phyloP scores from a whole-genome alignment of 2,888 invertebrate genomes.

The Phytoseiulus persimilis region DNA sequence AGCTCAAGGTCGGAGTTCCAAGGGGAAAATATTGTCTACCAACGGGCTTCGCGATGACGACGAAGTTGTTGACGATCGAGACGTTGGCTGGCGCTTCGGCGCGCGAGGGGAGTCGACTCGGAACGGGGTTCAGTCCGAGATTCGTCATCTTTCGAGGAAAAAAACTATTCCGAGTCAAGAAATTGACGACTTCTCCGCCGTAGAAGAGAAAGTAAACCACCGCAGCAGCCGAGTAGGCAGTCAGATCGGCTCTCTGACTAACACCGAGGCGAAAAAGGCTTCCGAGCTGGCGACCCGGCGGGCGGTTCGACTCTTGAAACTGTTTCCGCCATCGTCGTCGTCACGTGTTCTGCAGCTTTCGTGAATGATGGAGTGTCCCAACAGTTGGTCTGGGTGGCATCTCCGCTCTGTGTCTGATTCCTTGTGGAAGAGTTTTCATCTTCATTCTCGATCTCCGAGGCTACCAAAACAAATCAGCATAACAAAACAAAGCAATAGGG shows the following conservation, averaged over 20 bases:
- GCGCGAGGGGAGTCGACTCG: too few species aligned
- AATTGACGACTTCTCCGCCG: not conserved
- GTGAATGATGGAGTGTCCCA: not conserved
- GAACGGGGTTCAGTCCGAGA: too few species aligned
- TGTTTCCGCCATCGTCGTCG: not conserved
- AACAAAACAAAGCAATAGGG: not conserved
- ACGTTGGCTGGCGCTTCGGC: too few species aligned
- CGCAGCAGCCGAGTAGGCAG: not conserved
- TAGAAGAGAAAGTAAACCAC: not conserved
- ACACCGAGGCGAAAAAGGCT: not conserved
- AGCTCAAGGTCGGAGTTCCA: too few species aligned
- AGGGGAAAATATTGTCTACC: too few species aligned
- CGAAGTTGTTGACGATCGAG: too few species aligned
- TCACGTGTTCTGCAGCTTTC: not conserved
- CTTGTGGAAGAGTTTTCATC: not conserved
- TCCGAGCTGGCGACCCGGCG: not conserved
- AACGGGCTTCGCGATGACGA: too few species aligned
- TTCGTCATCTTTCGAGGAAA: not conserved
- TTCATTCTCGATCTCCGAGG: not conserved
- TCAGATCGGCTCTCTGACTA: not conserved
- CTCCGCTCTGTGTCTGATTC: not conserved
- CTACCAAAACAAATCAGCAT: not conserved
- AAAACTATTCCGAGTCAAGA: not conserved
- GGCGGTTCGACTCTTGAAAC: not conserved
- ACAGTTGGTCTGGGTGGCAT: not conserved